phyloP scores from a whole-genome alignment of 2,113 vertebrate genomes.

The Genyomyrus donnyi region DNA sequence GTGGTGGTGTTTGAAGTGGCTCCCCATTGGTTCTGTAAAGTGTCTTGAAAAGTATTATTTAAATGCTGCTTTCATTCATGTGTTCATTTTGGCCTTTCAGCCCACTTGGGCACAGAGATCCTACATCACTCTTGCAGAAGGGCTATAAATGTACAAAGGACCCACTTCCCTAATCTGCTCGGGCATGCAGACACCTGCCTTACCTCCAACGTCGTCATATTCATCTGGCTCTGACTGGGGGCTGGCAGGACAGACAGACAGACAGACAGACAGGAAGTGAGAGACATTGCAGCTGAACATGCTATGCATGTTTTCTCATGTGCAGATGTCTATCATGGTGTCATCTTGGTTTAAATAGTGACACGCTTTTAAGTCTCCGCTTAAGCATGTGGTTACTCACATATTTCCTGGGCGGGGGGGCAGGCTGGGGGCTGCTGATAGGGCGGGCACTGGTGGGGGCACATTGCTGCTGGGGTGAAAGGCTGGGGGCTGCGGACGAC shows the following conservation, averaged over 20 bases:
- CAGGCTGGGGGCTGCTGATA: conserved; percentile 56
- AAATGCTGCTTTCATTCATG: too few relatives aligned
- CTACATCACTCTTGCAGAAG: background rate
- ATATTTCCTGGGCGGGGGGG: conserved; percentile 67
- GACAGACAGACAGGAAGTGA: background rate
- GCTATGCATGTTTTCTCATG: background rate
- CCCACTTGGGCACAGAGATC: background rate
- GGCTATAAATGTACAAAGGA: background rate
- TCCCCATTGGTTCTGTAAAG: too few relatives aligned
- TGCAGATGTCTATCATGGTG: background rate
- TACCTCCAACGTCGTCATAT: conserved; percentile 67
- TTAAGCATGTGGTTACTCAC: conserved; percentile 36
- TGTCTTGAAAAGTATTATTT: too few relatives aligned
- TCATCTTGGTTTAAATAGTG: background rate
- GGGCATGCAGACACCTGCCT: conserved; percentile 29
- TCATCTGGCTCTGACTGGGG: conserved; percentile 58
- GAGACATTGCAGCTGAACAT: background rate
- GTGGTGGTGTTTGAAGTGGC: too few relatives aligned
- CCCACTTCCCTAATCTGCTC: background rate
- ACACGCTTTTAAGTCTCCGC: background rate
- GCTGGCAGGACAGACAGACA: conserved; percentile 35
- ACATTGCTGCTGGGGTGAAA: conserved; percentile 42
- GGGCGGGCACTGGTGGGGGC: conserved; percentile 35
- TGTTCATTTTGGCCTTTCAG: background rate
- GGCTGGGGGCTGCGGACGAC: conserved; percentile 20